Base-by-base conservation (phyloP, 2,113 vertebrate species). In the Euleptes europaea region DNA sequence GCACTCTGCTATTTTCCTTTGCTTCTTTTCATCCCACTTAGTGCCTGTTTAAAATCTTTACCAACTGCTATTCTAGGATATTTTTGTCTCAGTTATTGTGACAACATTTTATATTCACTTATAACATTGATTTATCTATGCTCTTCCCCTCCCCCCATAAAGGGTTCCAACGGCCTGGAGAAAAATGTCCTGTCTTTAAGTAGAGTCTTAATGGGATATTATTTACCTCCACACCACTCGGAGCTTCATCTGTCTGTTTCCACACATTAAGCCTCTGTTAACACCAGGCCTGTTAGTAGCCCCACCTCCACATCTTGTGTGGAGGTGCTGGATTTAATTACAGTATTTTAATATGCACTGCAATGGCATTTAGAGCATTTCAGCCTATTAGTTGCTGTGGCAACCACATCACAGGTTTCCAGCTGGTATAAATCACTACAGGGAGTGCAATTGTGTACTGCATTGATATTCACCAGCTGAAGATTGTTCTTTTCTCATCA, bases 261-360 rank as follows among this genome's bases (percentile, higher is more conserved):
- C 51, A 54, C 51, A 54, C 51, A 54, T 17, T 54, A 54, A 15
- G 51, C 51, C 51, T 54, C 51, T 17, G 19, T 54, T 54, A 54
- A 19, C 51, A 54, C 14, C 51, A 54, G 51, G 14, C 51, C 51
- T 54, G 19, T 54, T 54, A 54, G 13, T 17, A 54, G 19, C 51
- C 51, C 51, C 19, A 15, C 51, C 65, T 79, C 86, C 90, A 66
- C 83, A 54, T 26, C 28, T 78, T 63, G 47, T 49, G 84, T n/a
- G 70, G 51, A 28, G 67, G 44, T 31, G 35, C 26, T 4, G 2
- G 42, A 38, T 9, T 78, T 28, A 72, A 66, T 60, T 84, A 54
- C 73, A 87, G 42, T 44, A 8, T 51, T 23, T 82, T 57, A 31
- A 10, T 0, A 0, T 0, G 47, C 23, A 26, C 67, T 72, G 35